Conservation (phyloP, 2,888 invertebrate species). For the Brassicogethes aeneus region DNA sequence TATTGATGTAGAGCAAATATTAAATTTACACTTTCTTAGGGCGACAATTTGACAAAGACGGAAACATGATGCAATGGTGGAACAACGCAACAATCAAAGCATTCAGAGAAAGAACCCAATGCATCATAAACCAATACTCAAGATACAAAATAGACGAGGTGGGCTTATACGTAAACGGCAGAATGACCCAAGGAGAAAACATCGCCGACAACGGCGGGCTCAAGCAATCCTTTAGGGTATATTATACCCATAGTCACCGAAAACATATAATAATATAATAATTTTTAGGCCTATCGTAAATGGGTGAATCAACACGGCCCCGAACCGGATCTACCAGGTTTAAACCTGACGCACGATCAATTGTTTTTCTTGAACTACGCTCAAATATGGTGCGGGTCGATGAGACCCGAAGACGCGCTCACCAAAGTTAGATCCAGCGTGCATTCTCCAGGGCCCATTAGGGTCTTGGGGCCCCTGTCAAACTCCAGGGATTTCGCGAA, state of each 20-base stretch:
- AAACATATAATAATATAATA: no score
- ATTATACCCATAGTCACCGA: no score
- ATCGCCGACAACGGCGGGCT: conserved; percentile 91
- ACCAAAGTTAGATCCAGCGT: conserved; percentile 76
- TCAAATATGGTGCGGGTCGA: conserved; percentile 84
- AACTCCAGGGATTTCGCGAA: conserved; percentile 87
- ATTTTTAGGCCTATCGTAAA: conserved; percentile 66
- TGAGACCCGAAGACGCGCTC: conserved; percentile 77
- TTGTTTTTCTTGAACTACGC: conserved; percentile 83
- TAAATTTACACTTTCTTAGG: no score
- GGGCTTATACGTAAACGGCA: conserved; percentile 58
- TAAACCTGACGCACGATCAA: conserved; percentile 76
- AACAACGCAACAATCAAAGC: conserved; percentile 71
- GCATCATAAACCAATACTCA: conserved; percentile 81
- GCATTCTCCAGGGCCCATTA: conserved; percentile 76
- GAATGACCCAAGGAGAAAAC: conserved; percentile 81
- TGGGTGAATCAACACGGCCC: conserved; percentile 66
- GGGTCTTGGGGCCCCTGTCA: conserved; percentile 85
- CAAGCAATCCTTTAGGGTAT: conserved; percentile 78
- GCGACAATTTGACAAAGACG: conserved; percentile 79
- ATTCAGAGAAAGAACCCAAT: conserved; percentile 73
- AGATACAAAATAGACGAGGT: conserved; percentile 74
- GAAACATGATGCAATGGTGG: conserved; percentile 93
- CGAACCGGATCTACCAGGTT: conserved; percentile 66
- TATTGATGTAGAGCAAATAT: no score